A percentile compares a stretch with the other conserved stretches of the same genome.
Evolutionary conservation across 2,113 vertebrate genomes (phyloP).

Genomic region (Neoarius graeffei): DNA sequence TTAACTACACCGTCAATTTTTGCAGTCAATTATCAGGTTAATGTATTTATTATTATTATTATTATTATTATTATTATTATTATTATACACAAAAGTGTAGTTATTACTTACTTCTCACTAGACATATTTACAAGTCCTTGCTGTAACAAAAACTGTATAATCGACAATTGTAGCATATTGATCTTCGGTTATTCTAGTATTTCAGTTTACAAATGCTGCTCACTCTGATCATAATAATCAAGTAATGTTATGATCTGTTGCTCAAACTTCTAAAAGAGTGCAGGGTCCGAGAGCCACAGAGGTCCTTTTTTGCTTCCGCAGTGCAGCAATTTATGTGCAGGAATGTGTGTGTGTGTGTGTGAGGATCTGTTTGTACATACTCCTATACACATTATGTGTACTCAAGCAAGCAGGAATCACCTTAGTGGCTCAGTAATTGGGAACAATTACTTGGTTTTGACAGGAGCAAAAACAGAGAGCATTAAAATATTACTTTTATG

Average conservation of each 20-base stretch:
- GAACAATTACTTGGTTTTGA: conserved; percentile 80
- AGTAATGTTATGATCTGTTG: conserved; percentile 1
- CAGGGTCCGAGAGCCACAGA: background rate
- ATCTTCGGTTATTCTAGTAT: background rate
- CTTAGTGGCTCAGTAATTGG: conserved; percentile 80
- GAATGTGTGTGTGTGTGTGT: background rate
- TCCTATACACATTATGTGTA: conserved; percentile 32
- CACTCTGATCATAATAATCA: background rate
- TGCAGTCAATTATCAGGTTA: conserved; percentile 25
- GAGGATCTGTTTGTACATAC: background rate
- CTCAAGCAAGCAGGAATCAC: conserved; percentile 18
- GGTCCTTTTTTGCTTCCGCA: background rate
- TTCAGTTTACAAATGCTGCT: background rate
- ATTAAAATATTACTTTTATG: conserved; percentile 90
- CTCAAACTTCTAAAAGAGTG: background rate
- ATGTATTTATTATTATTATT: background rate
- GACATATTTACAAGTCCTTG: background rate
- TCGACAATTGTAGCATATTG: background rate
- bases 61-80: background rate
- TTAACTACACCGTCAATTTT: conserved; percentile 25
- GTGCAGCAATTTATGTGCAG: background rate
- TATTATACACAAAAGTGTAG: background rate
- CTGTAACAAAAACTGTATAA: background rate
- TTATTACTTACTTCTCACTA: background rate
- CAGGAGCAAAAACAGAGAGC: conserved; percentile 82